Evolutionary conservation across 2,888 invertebrate species (phyloP).

Genomic region (Alsophila aescularia): DNA sequence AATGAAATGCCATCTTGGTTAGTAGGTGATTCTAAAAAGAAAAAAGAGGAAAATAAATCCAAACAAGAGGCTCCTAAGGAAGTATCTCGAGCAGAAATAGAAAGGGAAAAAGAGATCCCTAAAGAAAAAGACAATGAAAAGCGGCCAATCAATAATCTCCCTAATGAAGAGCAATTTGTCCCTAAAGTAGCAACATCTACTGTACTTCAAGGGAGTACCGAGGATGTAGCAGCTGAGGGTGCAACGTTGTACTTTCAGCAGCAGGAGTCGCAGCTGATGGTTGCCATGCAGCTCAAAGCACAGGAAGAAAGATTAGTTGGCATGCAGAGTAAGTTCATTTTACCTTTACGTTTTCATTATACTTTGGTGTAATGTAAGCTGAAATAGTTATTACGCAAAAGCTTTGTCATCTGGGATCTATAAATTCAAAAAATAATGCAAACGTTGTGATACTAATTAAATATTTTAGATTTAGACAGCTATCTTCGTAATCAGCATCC

Average conservation of each 20-base stretch:
- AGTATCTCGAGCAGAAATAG: constrained; percentile 25
- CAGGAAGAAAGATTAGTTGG: constrained; percentile 85
- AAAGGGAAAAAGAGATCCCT: constrained; percentile 38
- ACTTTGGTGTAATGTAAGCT: too few relatives aligned
- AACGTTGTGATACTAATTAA: too few relatives aligned
- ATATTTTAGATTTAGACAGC: too few relatives aligned
- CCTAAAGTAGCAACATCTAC: constrained; percentile 32
- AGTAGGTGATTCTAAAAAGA: constrained; percentile 60
- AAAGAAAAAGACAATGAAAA: constrained; percentile 33
- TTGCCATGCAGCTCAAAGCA: constrained; percentile 86
- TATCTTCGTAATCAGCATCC: too few relatives aligned
- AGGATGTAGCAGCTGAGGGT: constrained; percentile 81
- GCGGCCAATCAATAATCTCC: constrained; percentile 12
- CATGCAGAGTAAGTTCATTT: constrained; percentile 73
- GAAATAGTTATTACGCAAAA: too few relatives aligned
- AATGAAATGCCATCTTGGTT: constrained; percentile 75
- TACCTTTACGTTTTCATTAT: background rate
- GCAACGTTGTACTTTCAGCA: constrained; percentile 84
- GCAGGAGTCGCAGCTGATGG: constrained; percentile 86
- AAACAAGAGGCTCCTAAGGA: constrained; percentile 38
- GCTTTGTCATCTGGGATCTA: too few relatives aligned
- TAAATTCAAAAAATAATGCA: too few relatives aligned
- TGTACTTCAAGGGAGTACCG: constrained; percentile 53
- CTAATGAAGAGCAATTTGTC: constrained; percentile 31
- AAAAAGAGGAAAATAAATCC: constrained; percentile 50